These are phyloP conservation scores for Synergus gifuensis DNA, from an alignment of 2,888 invertebrate species.

Conservation along the genomic window DNA sequence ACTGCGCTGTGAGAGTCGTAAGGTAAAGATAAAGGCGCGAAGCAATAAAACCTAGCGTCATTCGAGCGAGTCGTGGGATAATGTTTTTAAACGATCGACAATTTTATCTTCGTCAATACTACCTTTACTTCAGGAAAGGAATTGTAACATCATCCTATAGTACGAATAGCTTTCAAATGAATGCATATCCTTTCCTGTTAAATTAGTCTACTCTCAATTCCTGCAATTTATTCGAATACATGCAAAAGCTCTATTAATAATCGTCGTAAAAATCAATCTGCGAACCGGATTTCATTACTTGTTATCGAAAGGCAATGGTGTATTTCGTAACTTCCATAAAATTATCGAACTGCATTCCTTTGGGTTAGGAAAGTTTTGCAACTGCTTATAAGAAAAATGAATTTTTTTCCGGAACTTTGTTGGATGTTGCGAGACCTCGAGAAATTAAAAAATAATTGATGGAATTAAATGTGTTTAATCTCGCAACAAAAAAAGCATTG, in stretches of 20 bases:
- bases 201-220: background rate
- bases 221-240: background rate
- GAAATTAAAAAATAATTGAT: no score
- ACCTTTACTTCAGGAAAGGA: background rate
- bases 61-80: constrained; percentile 3
- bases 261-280: background rate
- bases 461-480: no score
- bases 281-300: background rate
- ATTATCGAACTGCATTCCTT: background rate
- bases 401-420: no score
- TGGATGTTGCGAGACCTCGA: no score
- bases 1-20: constrained; percentile 5
- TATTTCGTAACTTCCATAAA: background rate
- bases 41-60: constrained; percentile 22
- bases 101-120: constrained; percentile 26
- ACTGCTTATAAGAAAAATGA: background rate
- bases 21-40: constrained; percentile 19
- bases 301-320: background rate
- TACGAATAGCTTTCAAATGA: background rate
- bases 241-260: background rate
- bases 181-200: background rate
- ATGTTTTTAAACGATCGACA: constrained; percentile 20
- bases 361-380: background rate
- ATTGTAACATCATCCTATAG: constrained; percentile 4
- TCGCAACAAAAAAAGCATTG: background rate